Evolutionary conservation across 2,797 vertebrate genomes (phyloP), one percentile per base, ranked within the genome.

Genomic region (Onychomys leucogaster): DNA sequence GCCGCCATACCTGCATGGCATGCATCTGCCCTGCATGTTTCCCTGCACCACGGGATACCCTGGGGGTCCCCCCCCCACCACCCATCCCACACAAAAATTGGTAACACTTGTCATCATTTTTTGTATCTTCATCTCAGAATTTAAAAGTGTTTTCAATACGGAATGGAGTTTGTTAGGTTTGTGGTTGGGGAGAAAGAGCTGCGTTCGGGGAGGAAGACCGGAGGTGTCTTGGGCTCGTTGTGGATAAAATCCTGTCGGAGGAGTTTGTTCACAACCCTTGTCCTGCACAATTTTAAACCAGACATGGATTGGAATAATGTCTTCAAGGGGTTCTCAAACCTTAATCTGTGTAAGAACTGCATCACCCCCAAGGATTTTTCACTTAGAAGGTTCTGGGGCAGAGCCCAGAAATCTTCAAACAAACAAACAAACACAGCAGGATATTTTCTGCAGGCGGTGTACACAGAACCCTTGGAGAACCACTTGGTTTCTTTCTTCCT

Each of bases 401-500:
- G 46, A 16, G 76, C 19, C 27, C 59, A 55, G 69, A 76, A 86
- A 91, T 94, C 69, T 81, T 97, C 86, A 82, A 96, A 76, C 6
- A 85, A 89, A 91, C 86, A 82, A 96, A 76, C 6, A 85, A 89
- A 91, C 43, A 73, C 55, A 86, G 61, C 32, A 90, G 29, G 73
- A 41, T 94, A 89, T 90, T 92, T 78, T 78, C 89, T 52, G 14
- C n/a, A 94, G 41, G 73, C 78, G 61, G 41, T n/a, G 41, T n/a
- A n/a, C 73, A 94, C 46, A 73, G 49, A 89, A 65, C n/a, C 89
- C 32, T 90, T 73, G 89, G 77, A 88, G 91, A 95, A 96, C 84
- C 67, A 83, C 19, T 76, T 92, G 67, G 19, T 46, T 96, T 69
- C 37, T 57, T 65, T 65, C 3, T 8, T 29, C 37, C 9, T 14